phyloP scores from a whole-genome alignment of 2,113 vertebrate species.

The Cisticola juncidis region DNA sequence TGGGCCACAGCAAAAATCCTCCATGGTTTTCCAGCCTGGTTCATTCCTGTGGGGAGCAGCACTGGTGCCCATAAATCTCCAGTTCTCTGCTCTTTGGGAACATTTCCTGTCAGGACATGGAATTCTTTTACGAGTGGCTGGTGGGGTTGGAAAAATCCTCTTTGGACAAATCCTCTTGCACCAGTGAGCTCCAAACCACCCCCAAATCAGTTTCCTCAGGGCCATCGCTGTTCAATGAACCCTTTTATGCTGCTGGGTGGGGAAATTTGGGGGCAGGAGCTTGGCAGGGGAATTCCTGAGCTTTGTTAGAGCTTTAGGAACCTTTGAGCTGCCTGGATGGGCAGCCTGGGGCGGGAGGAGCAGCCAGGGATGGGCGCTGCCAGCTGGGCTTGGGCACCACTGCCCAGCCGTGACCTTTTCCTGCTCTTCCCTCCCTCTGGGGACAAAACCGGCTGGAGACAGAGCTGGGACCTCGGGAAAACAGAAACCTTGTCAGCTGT shows the following conservation, averaged over 20 bases:
- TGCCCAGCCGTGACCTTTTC: neutral
- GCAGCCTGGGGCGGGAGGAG: neutral
- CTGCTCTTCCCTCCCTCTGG: neutral
- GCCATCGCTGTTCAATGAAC: neutral
- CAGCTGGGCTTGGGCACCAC: neutral
- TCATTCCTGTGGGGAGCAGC: neutral
- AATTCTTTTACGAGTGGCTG: neutral
- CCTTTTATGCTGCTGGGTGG: neutral
- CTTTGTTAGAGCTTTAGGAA: neutral
- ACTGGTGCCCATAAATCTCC: neutral
- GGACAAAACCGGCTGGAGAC: accelerated
- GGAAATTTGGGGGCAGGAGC: neutral
- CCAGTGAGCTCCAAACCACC: neutral
- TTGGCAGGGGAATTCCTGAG: neutral
- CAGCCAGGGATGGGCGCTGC: neutral
- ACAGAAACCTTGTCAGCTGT: neutral
- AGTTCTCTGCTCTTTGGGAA: neutral
- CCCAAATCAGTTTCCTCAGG: accelerated
- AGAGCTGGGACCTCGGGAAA: accelerated
- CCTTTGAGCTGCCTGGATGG: neutral
- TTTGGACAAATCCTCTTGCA: neutral
- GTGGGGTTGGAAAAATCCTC: neutral
- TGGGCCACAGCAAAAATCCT: neutral
- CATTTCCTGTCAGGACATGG: neutral
- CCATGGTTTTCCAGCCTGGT: neutral